Conservation (phyloP, 1,140 invertebrate species). For the Habropoda laboriosa region DNA sequence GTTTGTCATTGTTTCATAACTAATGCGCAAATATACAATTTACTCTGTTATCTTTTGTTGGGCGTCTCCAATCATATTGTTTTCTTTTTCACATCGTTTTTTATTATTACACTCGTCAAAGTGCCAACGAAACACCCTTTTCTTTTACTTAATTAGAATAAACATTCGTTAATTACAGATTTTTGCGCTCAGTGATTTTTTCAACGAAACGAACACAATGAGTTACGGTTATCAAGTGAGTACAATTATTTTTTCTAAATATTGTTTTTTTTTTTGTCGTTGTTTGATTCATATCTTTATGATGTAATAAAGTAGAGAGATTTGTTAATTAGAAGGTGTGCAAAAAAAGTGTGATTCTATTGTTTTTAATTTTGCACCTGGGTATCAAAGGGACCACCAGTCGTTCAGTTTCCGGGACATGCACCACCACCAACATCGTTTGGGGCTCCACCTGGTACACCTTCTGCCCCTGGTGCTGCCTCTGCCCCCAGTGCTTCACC, state of each 20-base stretch:
- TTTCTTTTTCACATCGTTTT: background rate
- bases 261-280: background rate
- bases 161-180: slow-evolving; percentile 28
- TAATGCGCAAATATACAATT: background rate
- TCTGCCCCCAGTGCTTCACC: slow-evolving; percentile 71
- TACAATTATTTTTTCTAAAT: slow-evolving; percentile 24
- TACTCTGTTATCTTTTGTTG: background rate
- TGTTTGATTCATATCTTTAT: background rate
- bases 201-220: slow-evolving; percentile 46
- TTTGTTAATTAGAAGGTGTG: background rate
- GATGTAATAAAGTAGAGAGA: background rate
- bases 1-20: slow-evolving; percentile 39
- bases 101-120: background rate
- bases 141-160: background rate
- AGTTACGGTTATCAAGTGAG: slow-evolving; percentile 72
- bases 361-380: slow-evolving; percentile 54
- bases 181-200: background rate
- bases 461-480: slow-evolving; percentile 70
- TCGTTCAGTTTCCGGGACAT: slow-evolving; percentile 72
- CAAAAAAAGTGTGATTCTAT: background rate
- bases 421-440: slow-evolving; percentile 75
- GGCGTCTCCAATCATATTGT: slow-evolving; percentile 13
- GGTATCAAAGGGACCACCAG: slow-evolving; percentile 74
- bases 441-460: slow-evolving; percentile 75
- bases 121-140: background rate